phyloP scores from a whole-genome alignment of 1,140 invertebrate genomes.

The Drosophila bifasciata region DNA sequence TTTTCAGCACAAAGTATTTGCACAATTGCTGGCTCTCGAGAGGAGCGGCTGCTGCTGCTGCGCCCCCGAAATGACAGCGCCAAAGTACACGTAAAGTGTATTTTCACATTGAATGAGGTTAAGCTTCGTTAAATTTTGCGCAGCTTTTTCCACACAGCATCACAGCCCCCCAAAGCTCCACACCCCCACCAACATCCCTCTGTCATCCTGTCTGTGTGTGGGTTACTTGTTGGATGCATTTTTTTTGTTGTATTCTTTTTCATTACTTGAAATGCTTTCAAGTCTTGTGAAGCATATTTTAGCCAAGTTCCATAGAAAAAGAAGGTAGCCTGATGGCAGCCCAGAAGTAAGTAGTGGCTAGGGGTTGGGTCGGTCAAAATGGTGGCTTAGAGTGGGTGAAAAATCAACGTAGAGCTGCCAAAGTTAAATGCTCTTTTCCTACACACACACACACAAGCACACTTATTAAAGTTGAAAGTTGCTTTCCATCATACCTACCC shows the following conservation, averaged over 20 bases:
- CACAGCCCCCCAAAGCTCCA: neutral
- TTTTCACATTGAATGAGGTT: constrained; percentile 81
- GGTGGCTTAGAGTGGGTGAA: neutral
- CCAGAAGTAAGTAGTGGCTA: constrained; percentile 2
- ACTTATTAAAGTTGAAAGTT: constrained; percentile 72
- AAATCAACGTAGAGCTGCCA: constrained; percentile 59
- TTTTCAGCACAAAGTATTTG: constrained; percentile 70
- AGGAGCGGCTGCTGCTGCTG: neutral
- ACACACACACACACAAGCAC: constrained; percentile 43
- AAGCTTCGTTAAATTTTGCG: constrained; percentile 81
- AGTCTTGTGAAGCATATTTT: constrained; percentile 76
- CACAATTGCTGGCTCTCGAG: constrained; percentile 77
- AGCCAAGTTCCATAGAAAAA: constrained; percentile 65
- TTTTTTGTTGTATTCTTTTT: constrained; percentile 63
- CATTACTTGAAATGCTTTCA: constrained; percentile 78
- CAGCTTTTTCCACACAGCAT: constrained; percentile 33
- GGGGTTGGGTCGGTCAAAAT: constrained; percentile 17
- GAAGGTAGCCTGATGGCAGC: constrained; percentile 33
- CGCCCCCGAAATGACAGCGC: constrained; percentile 78
- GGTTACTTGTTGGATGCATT: constrained; percentile 49
- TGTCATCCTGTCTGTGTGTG: constrained; percentile 15
- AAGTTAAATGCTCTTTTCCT: constrained; percentile 58
- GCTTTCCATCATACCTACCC: constrained; percentile 72
- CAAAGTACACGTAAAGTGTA: constrained; percentile 80
- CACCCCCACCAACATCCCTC: neutral